Base-by-base conservation (phyloP, 1,140 invertebrate genomes). In the Sycobia sp. region DNA sequence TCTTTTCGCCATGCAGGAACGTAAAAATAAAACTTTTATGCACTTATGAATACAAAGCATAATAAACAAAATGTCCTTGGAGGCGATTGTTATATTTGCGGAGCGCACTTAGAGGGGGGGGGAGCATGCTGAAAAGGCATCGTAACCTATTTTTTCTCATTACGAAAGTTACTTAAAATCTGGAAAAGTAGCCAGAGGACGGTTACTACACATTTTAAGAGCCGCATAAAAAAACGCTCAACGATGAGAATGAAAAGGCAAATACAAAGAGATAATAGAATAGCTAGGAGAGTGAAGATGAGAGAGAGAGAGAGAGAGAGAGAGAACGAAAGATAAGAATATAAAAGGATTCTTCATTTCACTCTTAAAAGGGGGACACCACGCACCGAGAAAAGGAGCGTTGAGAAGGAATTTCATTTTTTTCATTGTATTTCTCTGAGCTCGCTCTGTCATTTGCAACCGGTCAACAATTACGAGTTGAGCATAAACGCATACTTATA, bases 231-330 rank as follows among this genome's bases (percentile, higher is more conserved):
- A 44, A 29, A 13, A 27, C 11, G 32, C n/a, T n/a, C 4, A 49
- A 22, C 32, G 44, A 36, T 38, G 56, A 47, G 56, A 58, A 58
- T 58, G 32, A 27, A 58, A 58, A 58, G 54, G 2, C 54, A 56
- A 38, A 38, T 16, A 38, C 44, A 49, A 38, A 49, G 44, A 25
- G 38, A 38, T 38, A 36, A 58, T 8, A 10, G n/a, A n/a, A n/a
- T n/a, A n/a, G n/a, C n/a, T n/a, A n/a, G n/a, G n/a, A n/a, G n/a
- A n/a, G n/a, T n/a, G n/a, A n/a, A n/a, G n/a, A n/a, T n/a, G n/a
- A n/a, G n/a, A n/a, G n/a, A n/a, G n/a, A n/a, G n/a, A n/a, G n/a
- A n/a, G n/a, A n/a, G n/a, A n/a, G n/a, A n/a, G n/a, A n/a, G n/a
- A n/a, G n/a, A 38, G 14, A 18, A 11, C 29, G 13, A 11, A 5